A percentile compares a stretch with the other conserved stretches of the same genome.
phyloP scores from a whole-genome alignment of 2,113 vertebrate species.

The Hypocryptadius cinnamomeus region DNA sequence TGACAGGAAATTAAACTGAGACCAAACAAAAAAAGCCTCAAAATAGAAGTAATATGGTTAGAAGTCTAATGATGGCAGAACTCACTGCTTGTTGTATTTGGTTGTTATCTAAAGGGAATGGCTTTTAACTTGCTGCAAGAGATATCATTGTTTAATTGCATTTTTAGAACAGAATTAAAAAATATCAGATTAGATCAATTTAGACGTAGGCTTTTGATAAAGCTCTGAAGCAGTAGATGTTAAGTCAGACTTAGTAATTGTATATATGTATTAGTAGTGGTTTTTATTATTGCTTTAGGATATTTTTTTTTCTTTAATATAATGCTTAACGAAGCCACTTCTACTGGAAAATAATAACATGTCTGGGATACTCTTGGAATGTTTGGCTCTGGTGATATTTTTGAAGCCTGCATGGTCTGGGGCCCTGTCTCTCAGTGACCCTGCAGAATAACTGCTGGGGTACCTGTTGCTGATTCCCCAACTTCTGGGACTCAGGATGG shows the following conservation, averaged over 20 bases:
- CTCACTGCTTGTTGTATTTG: constrained; percentile 41
- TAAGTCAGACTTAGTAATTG: not conserved
- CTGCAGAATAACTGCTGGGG: not conserved
- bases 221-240: not conserved
- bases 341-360: not conserved
- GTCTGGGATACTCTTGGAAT: not conserved
- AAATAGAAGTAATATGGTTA: constrained; percentile 54
- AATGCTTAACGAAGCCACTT: not conserved
- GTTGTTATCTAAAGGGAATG: constrained; percentile 36
- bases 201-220: not conserved
- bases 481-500: no score
- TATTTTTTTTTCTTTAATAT: not conserved
- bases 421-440: not conserved
- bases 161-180: constrained; percentile 35
- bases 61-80: constrained; percentile 59
- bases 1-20: constrained; percentile 77
- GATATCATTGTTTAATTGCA: constrained; percentile 60
- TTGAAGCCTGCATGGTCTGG: not conserved
- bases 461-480: no score
- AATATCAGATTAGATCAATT: not conserved
- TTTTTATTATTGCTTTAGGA: not conserved
- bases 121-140: constrained; percentile 20
- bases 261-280: not conserved
- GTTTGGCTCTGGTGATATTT: not conserved
- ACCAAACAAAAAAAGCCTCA: constrained; percentile 64